Conservation (phyloP, 2,113 vertebrate species). For the Brachyistius frenatus region DNA sequence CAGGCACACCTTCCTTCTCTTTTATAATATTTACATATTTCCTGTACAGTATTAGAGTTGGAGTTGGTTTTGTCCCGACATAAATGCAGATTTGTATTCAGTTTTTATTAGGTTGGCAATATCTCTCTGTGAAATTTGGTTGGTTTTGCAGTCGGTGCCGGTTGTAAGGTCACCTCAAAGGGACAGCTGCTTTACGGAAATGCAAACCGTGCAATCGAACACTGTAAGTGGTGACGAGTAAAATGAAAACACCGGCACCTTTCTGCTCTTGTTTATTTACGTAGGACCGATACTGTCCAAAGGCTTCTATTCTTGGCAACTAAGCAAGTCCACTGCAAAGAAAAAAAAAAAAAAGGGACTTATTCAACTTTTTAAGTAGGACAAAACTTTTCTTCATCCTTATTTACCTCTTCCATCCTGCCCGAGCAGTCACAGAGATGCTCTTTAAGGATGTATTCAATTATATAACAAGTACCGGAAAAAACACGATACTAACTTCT, state of each 20-base stretch:
- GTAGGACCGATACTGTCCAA: neutral
- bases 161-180: constrained; percentile 23
- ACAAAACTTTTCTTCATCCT: constrained; percentile 15
- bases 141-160: constrained; percentile 6
- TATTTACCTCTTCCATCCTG: neutral
- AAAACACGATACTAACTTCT: no score
- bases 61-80: neutral
- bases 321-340: neutral
- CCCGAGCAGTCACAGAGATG: neutral
- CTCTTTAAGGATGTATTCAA: neutral
- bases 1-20: neutral
- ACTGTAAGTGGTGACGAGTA: constrained; percentile 10
- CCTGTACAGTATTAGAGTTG: no score
- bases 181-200: neutral
- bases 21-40: neutral
- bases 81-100: neutral
- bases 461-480: no score
- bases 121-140: constrained; percentile 15
- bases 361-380: constrained; percentile 39
- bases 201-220: neutral
- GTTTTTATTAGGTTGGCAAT: neutral
- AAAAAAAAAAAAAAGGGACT: constrained; percentile 15
- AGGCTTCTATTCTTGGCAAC: constrained; percentile 30
- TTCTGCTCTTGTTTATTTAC: neutral
- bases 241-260: constrained; percentile 38